Evolutionary conservation across 2,888 invertebrate species (phyloP).

Genomic region (Minunthozetes semirufus): DNA sequence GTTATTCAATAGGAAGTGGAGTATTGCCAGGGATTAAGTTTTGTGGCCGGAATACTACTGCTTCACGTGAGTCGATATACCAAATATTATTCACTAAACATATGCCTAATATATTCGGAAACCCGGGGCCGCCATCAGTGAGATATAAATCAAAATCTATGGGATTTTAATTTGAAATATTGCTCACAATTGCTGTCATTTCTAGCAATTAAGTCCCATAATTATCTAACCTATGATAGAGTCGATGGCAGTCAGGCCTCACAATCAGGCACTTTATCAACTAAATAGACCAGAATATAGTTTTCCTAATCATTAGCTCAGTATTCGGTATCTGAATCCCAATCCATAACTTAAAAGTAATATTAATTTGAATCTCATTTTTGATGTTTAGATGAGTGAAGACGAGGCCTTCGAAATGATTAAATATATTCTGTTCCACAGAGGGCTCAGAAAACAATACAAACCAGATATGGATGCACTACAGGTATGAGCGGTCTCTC

Average conservation of each 20-base stretch:
- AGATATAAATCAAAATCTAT: not conserved
- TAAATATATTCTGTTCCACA: constrained; percentile 81
- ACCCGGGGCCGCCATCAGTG: constrained; percentile 42
- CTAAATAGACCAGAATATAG: too few relatives aligned
- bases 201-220: too few relatives aligned
- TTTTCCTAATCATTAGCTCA: too few relatives aligned
- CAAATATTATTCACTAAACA: too few relatives aligned
- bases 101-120: too few relatives aligned
- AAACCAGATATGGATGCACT: constrained; percentile 89
- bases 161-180: too few relatives aligned
- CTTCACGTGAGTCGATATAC: constrained; percentile 86
- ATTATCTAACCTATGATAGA: too few relatives aligned
- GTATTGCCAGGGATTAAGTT: constrained; percentile 93
- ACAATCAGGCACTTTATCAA: too few relatives aligned
- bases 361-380: not conserved
- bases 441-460: constrained; percentile 80
- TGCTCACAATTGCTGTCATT: too few relatives aligned
- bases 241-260: too few relatives aligned
- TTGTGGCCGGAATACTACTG: constrained; percentile 85
- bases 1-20: constrained; percentile 35
- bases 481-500: constrained; percentile 56
- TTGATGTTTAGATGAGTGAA: constrained; percentile 72
- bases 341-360: too few relatives aligned
- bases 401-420: constrained; percentile 78
- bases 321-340: too few relatives aligned